Percentiles rank a stretch among this genome's conserved stretches.
Conservation (phyloP, 2,888 invertebrate species). For the Drosophila fulvimacula region DNA sequence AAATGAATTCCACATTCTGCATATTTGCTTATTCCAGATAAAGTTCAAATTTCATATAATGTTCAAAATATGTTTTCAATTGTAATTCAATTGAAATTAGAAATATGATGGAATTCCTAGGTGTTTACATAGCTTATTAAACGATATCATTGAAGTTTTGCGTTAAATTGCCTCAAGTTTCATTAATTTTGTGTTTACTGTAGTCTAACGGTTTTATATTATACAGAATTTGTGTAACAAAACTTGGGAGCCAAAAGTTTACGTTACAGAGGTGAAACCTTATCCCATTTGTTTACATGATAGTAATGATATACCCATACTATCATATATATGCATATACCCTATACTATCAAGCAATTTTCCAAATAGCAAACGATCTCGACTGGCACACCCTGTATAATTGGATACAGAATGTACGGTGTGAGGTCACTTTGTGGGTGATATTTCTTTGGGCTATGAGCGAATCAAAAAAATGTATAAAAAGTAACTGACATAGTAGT, state of each 20-base stretch:
- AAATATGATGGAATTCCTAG: not conserved
- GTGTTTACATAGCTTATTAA: not conserved
- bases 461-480: not conserved
- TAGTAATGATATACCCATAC: too few relatives aligned
- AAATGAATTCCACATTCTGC: not conserved
- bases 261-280: too few relatives aligned
- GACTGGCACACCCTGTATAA: slow-evolving; percentile 10
- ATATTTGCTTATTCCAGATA: not conserved
- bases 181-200: not conserved
- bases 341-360: not conserved
- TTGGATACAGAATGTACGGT: not conserved
- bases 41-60: not conserved
- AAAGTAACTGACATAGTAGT: not conserved
- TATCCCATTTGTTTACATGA: too few relatives aligned
- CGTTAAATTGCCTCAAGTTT: not conserved
- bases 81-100: not conserved
- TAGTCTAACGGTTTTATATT: not conserved
- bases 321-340: too few relatives aligned
- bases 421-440: slow-evolving; percentile 10
- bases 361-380: not conserved
- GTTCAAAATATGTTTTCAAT: not conserved
- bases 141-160: not conserved
- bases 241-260: not conserved
- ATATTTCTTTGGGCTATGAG: not conserved
- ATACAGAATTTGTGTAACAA: not conserved